These are phyloP conservation scores for Scaptomyza hsui DNA, from an alignment of 1,140 invertebrate species.

Conservation along the genomic window DNA sequence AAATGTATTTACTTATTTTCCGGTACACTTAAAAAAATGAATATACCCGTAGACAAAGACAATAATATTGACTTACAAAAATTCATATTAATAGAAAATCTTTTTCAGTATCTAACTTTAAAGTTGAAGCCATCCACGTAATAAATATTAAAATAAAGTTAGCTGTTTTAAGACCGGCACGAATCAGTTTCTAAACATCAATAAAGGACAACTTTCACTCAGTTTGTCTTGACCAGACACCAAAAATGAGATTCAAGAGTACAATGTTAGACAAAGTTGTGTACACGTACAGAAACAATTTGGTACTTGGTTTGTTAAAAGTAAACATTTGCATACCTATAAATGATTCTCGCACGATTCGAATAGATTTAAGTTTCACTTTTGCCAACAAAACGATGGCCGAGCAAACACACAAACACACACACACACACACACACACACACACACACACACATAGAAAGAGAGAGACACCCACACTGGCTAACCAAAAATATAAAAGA, in stretches of 20 bases:
- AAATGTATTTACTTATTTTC: not conserved
- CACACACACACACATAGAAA: not conserved
- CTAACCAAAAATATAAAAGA: conserved; percentile 24
- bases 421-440: conserved; percentile 16
- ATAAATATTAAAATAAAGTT: not conserved
- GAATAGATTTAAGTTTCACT: conserved; percentile 46
- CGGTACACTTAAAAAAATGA: not conserved
- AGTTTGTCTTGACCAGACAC: not conserved
- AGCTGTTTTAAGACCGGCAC: not conserved
- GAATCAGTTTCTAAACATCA: not conserved
- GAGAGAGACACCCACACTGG: conserved; percentile 22
- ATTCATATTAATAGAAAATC: no score
- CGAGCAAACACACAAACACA: conserved; percentile 3
- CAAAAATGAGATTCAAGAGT: not conserved
- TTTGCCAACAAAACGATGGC: conserved; percentile 49
- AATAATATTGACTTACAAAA: no score
- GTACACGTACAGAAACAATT: not conserved
- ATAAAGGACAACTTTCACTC: conserved; percentile 24
- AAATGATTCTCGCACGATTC: conserved; percentile 25
- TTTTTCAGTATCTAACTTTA: no score
- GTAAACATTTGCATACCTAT: conserved; percentile 16
- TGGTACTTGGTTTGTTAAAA: not conserved
- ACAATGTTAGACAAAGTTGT: conserved; percentile 2
- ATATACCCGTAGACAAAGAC: no score
- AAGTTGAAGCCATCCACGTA: not conserved